Conservation (phyloP, 2,797 vertebrate species). For the Centroberyx gerrardi region DNA sequence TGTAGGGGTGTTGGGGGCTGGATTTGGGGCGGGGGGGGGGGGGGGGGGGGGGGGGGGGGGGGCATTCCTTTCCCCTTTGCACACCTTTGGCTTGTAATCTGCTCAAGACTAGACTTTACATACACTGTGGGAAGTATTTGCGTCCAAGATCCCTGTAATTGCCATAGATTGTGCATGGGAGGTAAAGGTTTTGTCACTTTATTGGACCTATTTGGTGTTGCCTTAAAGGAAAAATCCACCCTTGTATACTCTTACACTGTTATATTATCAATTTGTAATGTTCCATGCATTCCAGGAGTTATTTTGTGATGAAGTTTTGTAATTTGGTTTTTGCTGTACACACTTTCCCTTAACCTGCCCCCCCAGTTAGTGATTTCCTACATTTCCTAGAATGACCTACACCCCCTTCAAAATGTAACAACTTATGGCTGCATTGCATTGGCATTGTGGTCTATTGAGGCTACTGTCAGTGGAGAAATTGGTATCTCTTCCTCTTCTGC, state of each 20-base stretch:
- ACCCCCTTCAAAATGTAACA: too few relatives aligned
- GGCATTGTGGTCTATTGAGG: too few relatives aligned
- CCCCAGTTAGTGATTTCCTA: too few relatives aligned
- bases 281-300: conserved; percentile 28
- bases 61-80: conserved; percentile 69
- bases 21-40: conserved; percentile 1
- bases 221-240: neutral
- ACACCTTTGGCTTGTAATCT: conserved; percentile 69
- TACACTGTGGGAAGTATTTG: conserved; percentile 35
- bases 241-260: conserved; percentile 22
- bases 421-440: too few relatives aligned
- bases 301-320: conserved; percentile 17
- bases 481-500: too few relatives aligned
- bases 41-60: conserved; percentile 18
- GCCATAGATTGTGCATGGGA: conserved; percentile 32
- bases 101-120: conserved; percentile 43
- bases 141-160: conserved; percentile 28
- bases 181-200: conserved; percentile 41
- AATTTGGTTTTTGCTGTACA: neutral
- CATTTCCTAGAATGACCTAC: too few relatives aligned
- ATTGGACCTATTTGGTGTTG: conserved; percentile 7
- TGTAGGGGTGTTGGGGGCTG: conserved; percentile 24
- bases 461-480: too few relatives aligned
- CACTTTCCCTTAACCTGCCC: conserved; percentile 1
- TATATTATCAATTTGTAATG: conserved; percentile 28